Conservation (phyloP, 1,140 invertebrate species). For the Onthophagus taurus region DNA sequence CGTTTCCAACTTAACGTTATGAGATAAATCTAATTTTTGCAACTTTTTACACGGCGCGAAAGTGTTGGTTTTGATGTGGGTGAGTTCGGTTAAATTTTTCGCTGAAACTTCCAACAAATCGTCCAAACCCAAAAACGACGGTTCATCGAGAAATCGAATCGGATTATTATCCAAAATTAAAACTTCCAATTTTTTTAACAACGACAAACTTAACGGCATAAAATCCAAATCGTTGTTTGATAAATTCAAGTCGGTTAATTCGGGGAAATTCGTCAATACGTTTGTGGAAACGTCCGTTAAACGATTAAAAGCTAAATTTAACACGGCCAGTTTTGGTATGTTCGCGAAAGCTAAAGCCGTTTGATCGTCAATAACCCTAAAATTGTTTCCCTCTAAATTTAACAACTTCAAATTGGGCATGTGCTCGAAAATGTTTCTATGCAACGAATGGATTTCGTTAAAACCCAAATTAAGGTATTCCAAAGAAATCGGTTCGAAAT, state of each 20-base stretch:
- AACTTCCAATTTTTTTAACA: slow-evolving; percentile 42
- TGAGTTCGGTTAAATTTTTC: slow-evolving; percentile 43
- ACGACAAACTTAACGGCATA: slow-evolving; percentile 43
- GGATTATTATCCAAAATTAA: slow-evolving; percentile 48
- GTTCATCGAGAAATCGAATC: slow-evolving; percentile 43
- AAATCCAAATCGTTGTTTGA: slow-evolving; percentile 46
- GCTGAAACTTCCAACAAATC: slow-evolving; percentile 45
- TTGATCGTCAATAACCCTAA: slow-evolving; percentile 50
- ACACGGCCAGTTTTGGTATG: slow-evolving; percentile 48
- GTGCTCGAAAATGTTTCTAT: slow-evolving; percentile 61
- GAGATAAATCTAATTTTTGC: slow-evolving; percentile 41
- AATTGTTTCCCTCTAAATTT: slow-evolving; percentile 57
- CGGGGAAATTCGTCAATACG: slow-evolving; percentile 38
- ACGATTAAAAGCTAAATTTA: slow-evolving; percentile 49
- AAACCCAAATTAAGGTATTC: slow-evolving; percentile 54
- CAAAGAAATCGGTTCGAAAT: slow-evolving; percentile 54
- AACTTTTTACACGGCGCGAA: slow-evolving; percentile 43
- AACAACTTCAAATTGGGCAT: slow-evolving; percentile 52
- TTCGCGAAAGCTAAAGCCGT: slow-evolving; percentile 50
- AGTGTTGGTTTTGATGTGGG: slow-evolving; percentile 42
- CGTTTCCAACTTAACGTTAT: slow-evolving; percentile 39
- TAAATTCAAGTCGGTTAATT: slow-evolving; percentile 44
- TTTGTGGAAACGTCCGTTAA: slow-evolving; percentile 39
- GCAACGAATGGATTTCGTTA: slow-evolving; percentile 57
- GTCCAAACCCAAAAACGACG: slow-evolving; percentile 47